phyloP scores from a whole-genome alignment of 2,113 vertebrate genomes.

The Dissostichus mawsoni region DNA sequence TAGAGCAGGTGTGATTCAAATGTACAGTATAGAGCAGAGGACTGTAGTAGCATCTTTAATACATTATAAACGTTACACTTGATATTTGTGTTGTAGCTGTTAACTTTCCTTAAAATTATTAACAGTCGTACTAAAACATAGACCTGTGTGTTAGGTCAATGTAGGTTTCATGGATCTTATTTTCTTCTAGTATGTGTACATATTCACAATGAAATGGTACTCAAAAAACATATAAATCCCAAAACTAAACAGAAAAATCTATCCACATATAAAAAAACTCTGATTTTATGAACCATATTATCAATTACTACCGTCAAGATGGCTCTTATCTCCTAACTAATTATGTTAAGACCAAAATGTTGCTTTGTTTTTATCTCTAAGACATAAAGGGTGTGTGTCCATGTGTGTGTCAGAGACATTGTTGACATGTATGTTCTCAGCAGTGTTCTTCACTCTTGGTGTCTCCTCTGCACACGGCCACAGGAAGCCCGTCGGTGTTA shows the following conservation, averaged over 20 bases:
- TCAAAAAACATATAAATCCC: constrained; percentile 1
- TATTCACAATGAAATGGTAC: too few species aligned
- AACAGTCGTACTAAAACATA: not conserved
- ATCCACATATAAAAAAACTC: not conserved
- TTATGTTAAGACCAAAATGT: not conserved
- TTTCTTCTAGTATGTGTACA: not conserved
- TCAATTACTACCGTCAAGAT: constrained; percentile 9
- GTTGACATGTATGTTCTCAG: constrained; percentile 28
- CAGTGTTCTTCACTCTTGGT: constrained; percentile 72
- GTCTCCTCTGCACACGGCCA: constrained; percentile 82
- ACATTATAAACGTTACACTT: not conserved
- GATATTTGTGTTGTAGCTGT: not conserved
- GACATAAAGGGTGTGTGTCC: not conserved
- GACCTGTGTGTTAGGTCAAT: not conserved
- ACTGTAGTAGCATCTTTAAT: not conserved
- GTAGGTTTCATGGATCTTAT: not conserved
- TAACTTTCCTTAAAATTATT: not conserved
- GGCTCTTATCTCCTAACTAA: constrained; percentile 13
- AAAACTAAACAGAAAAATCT: not conserved
- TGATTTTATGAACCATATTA: not conserved
- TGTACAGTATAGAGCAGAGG: not conserved
- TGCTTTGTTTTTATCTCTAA: not conserved
- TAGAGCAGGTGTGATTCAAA: not conserved
- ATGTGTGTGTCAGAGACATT: constrained; percentile 5
- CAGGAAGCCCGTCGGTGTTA: constrained; percentile 67